Conservation (phyloP, 2,113 vertebrate genomes). For the Stomatorhinus ivindoensis region DNA sequence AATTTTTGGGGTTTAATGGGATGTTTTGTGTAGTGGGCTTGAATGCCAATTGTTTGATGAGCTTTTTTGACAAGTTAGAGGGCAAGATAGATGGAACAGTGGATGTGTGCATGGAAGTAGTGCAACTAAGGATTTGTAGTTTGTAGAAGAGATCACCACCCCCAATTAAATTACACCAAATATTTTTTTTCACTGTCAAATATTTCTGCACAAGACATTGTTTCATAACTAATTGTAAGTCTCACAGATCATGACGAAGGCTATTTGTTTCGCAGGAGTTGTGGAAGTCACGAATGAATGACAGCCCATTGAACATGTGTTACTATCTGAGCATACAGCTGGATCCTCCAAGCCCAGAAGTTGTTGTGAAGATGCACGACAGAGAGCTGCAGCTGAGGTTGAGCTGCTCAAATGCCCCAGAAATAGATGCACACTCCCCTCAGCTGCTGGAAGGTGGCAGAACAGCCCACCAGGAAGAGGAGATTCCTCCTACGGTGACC, state of each 20-base stretch:
- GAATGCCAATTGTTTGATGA: not conserved
- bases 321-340: slow-evolving; percentile 53
- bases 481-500: slow-evolving; percentile 6
- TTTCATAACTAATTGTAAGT: not conserved
- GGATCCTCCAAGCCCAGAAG: slow-evolving; percentile 21
- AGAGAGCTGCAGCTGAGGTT: slow-evolving; percentile 6
- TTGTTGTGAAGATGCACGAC: not conserved
- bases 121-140: not conserved
- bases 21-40: not conserved
- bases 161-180: not conserved
- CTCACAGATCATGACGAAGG: not conserved
- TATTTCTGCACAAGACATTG: not conserved
- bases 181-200: not conserved
- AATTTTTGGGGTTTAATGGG: not conserved
- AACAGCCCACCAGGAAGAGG: not conserved
- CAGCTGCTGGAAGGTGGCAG: not conserved
- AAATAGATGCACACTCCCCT: not conserved
- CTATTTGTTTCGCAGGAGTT: slow-evolving; percentile 46
- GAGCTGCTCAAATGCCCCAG: not conserved
- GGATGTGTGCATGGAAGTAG: not conserved
- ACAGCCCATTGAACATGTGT: slow-evolving; percentile 46
- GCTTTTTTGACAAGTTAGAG: not conserved
- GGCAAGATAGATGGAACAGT: not conserved
- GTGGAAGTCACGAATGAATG: slow-evolving; percentile 64
- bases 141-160: not conserved